phyloP scores from a whole-genome alignment of 2,888 invertebrate genomes.

The Hirtodrosophila duncani region DNA sequence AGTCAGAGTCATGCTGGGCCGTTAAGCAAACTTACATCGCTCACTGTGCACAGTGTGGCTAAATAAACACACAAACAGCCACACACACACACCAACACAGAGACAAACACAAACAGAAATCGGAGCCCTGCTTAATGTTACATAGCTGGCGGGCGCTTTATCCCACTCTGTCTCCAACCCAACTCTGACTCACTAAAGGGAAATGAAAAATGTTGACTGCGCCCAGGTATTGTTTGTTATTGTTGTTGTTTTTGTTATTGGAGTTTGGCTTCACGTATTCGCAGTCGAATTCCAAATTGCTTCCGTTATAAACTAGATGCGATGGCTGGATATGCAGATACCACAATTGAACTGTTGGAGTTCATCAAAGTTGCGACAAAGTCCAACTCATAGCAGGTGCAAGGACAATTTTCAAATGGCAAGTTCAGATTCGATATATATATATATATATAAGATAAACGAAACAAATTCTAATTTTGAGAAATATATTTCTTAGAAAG shows the following conservation, averaged over 20 bases:
- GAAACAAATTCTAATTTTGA: too few species aligned
- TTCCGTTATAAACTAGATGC: conserved; percentile 5
- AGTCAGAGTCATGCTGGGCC: conserved; percentile 8
- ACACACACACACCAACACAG: too few species aligned
- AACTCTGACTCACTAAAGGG: conserved; percentile 10
- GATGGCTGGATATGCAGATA: neutral
- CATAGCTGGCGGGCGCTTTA: too few species aligned
- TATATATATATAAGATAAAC: too few species aligned
- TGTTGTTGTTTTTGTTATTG: conserved; percentile 7
- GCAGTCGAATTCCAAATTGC: conserved; percentile 2
- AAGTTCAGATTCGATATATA: too few species aligned
- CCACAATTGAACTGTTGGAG: neutral
- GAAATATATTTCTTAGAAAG: too few species aligned
- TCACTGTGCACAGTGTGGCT: conserved; percentile 51
- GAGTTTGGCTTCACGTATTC: neutral
- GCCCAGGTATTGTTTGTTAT: conserved; percentile 19
- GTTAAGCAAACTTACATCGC: conserved; percentile 48
- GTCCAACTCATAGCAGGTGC: too few species aligned
- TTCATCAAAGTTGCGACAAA: too few species aligned
- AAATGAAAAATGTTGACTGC: conserved; percentile 41
- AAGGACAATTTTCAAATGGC: conserved; percentile 37
- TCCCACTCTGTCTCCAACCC: too few species aligned
- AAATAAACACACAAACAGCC: conserved; percentile 45
- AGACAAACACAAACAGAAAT: conserved; percentile 26
- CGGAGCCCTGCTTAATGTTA: conserved; percentile 21